Evolutionary conservation across 2,797 vertebrate genomes (phyloP).

Genomic region (Coranthus polyacanthus): DNA sequence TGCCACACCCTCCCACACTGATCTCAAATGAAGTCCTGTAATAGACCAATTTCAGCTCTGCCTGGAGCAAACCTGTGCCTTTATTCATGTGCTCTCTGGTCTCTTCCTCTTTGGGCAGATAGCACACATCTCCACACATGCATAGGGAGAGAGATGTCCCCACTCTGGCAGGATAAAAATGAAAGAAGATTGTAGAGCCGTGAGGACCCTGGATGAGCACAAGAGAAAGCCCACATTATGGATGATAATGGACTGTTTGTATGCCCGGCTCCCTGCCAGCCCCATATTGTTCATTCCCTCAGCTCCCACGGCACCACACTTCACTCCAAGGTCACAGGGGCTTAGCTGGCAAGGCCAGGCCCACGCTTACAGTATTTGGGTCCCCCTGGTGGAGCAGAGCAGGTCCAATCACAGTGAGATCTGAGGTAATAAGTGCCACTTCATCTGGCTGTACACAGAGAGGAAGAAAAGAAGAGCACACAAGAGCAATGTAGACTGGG

Average conservation of each 20-base stretch:
- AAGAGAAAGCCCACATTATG: conserved; percentile 54
- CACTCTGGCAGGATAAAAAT: conserved; percentile 51
- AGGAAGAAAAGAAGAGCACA: conserved; percentile 22
- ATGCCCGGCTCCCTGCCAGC: conserved; percentile 37
- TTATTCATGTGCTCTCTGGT: conserved; percentile 69
- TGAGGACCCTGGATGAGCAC: conserved; percentile 38
- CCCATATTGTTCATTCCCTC: conserved; percentile 48
- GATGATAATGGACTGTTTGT: conserved; percentile 73
- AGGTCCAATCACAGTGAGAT: conserved; percentile 57
- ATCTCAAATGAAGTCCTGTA: conserved; percentile 75
- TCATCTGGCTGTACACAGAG: conserved; percentile 34
- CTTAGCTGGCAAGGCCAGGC: conserved; percentile 26
- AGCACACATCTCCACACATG: conserved; percentile 30
- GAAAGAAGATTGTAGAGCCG: conserved; percentile 58
- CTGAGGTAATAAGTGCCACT: conserved; percentile 47
- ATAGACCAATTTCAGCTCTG: conserved; percentile 81
- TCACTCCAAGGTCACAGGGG: conserved; percentile 70
- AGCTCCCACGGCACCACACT: conserved; percentile 48
- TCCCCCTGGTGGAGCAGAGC: conserved; percentile 65
- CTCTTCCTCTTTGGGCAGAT: conserved; percentile 70
- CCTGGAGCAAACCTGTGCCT: conserved; percentile 73
- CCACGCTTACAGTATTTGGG: conserved; percentile 46
- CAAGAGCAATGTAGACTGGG: conserved; percentile 10
- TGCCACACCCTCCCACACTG: conserved; percentile 65
- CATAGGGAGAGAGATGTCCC: conserved; percentile 22